Conservation (phyloP, 2,888 invertebrate genomes). For the Phrixothrix hirtus region DNA sequence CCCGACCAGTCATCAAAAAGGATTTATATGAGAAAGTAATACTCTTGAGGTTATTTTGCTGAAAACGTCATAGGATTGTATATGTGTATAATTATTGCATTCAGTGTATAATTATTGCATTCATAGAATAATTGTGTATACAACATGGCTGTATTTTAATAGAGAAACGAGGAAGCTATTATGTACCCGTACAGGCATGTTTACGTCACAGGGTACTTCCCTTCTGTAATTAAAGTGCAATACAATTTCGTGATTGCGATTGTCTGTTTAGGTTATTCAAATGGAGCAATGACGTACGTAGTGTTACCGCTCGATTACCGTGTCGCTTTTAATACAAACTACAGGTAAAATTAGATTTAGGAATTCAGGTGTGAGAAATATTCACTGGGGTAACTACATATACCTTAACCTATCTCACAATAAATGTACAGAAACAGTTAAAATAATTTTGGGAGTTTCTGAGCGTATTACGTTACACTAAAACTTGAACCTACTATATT, state of each 20-base stretch:
- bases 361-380: neutral
- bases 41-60: conserved; percentile 3
- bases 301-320: neutral
- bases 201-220: conserved; percentile 34
- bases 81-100: no score
- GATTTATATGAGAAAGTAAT: neutral
- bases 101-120: conserved; percentile 35
- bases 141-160: conserved; percentile 30
- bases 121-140: conserved; percentile 32
- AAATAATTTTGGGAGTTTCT: conserved; percentile 11
- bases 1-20: conserved; percentile 12
- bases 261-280: conserved; percentile 12
- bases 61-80: no score
- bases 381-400: neutral
- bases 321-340: no score
- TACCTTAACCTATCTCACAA: neutral
- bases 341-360: neutral
- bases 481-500: conserved; percentile 6
- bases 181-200: conserved; percentile 27
- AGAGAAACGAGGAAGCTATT: conserved; percentile 28
- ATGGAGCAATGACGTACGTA: conserved; percentile 1
- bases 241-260: conserved; percentile 5
- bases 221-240: conserved; percentile 16
- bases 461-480: neutral
- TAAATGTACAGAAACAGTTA: neutral